phyloP scores from a whole-genome alignment of 2,113 vertebrate species.

The Chelonoidis abingdonii region DNA sequence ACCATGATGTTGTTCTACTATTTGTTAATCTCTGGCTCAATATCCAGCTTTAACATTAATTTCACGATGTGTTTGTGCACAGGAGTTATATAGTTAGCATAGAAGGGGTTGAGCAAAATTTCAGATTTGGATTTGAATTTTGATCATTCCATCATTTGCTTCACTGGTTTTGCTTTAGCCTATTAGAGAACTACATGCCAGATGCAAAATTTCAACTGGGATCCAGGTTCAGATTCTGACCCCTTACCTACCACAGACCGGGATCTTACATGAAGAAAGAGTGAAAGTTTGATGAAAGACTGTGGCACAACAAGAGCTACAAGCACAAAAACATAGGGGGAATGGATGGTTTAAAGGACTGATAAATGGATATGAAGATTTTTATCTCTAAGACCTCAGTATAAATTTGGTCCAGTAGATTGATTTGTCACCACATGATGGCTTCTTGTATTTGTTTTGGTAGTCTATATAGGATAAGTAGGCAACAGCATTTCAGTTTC shows the following conservation, averaged over 20 bases:
- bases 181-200: not conserved
- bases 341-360: not conserved
- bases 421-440: not conserved
- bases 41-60: slow-evolving; percentile 9
- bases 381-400: not conserved
- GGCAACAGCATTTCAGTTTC: not conserved
- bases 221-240: not conserved
- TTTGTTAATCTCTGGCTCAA: slow-evolving; percentile 32
- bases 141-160: not conserved
- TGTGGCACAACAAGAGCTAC: not conserved
- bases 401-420: not conserved
- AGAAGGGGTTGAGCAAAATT: not conserved
- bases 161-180: not conserved
- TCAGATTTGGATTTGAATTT: not conserved
- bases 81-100: not conserved
- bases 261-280: not conserved
- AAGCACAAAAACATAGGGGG: not conserved
- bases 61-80: not conserved
- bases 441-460: not conserved
- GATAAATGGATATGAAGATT: not conserved
- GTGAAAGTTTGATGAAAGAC: not conserved
- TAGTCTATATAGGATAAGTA: not conserved
- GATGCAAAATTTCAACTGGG: not conserved
- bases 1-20: slow-evolving; percentile 39
- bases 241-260: not conserved